A percentile compares a stretch with the other conserved stretches of the same genome.
Evolutionary conservation across 2,113 vertebrate genomes (phyloP).

Genomic region (Neodontobutis hainanensis): DNA sequence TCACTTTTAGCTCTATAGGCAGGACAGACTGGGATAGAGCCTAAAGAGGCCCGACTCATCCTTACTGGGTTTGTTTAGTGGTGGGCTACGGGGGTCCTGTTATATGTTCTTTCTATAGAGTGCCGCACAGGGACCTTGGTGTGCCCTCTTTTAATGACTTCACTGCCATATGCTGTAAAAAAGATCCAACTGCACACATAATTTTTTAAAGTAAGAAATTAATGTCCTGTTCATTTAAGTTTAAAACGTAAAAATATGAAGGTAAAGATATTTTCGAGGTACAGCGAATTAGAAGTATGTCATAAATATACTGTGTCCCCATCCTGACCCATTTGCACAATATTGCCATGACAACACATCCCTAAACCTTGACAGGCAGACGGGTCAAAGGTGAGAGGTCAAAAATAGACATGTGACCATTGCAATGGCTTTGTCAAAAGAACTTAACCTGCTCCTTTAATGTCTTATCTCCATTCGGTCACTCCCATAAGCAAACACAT

Average conservation of each 20-base stretch:
- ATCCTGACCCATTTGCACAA: slow-evolving; percentile 51
- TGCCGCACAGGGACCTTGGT: slow-evolving; percentile 14
- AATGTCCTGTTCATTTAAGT: background rate
- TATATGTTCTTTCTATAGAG: slow-evolving; percentile 25
- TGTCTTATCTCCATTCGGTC: slow-evolving; percentile 31
- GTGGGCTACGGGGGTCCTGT: slow-evolving; percentile 12
- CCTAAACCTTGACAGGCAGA: slow-evolving; percentile 46
- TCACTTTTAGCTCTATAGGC: slow-evolving; percentile 28
- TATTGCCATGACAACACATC: slow-evolving; percentile 67
- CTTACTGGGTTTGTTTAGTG: slow-evolving; percentile 38
- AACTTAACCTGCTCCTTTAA: slow-evolving; percentile 39
- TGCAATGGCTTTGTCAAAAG: slow-evolving; percentile 48
- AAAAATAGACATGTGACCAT: slow-evolving; percentile 55
- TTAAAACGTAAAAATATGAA: background rate
- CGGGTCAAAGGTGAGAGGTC: slow-evolving; percentile 69
- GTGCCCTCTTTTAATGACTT: slow-evolving; percentile 19
- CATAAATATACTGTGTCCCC: slow-evolving; percentile 42
- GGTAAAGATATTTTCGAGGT: background rate
- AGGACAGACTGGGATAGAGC: slow-evolving; percentile 54
- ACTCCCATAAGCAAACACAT: slow-evolving; percentile 3
- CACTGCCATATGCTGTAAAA: slow-evolving; percentile 4
- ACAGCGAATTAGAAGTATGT: slow-evolving; percentile 6
- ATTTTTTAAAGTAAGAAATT: background rate
- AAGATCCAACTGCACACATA: slow-evolving; percentile 1
- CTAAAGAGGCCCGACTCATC: slow-evolving; percentile 50